Base-by-base conservation (phyloP, 1,140 invertebrate species). In the Drosophila carrolli region DNA sequence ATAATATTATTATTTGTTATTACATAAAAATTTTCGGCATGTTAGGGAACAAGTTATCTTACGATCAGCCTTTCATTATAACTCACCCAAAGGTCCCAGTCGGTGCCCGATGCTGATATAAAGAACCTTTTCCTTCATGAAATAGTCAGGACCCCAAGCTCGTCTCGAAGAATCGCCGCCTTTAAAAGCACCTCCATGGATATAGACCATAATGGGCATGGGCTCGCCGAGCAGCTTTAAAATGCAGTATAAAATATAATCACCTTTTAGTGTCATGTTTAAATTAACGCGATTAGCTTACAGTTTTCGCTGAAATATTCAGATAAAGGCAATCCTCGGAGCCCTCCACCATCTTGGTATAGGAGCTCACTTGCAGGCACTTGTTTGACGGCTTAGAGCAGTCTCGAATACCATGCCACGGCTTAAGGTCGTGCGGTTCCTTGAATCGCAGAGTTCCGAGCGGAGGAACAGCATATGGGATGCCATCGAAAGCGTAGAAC, bases 161-260 rank as follows among this genome's bases (percentile, higher is more conserved):
- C 40, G 68, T 7, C 76, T 71, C 0, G 86, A 62, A 7, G 74
- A 93, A 27, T 93, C 93, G 2, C 95, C 95, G 5, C 78, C 59
- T 19, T 92, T 89, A 68, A 95, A 95, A 19, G 76, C 94, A 9
- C 96, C 96, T 1, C 96, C 96, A 90, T 96, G 95, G 37, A 97
- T 93, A 91, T 93, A 97, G 0, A 96, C 93, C 91, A 96, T 94
- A 0, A 97, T 94, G 0, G 96, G 94, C 29, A 85, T 54, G 16
- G 72, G 76, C 10, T 88, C 67, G 10, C 81, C 80, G 0, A 16
- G 10, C 0, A 90, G 47, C 86, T 90, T 48, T 37, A 11, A 9
- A 1, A 9, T 8, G 1, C 2, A 37, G 0, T 14, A 43, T 13
- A 47, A 13, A 10, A 4, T 11, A 19, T 8, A 32, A 32, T 8